Evolutionary conservation across 2,888 invertebrate genomes (phyloP).

Genomic region (Ichneumoninae sp.): DNA sequence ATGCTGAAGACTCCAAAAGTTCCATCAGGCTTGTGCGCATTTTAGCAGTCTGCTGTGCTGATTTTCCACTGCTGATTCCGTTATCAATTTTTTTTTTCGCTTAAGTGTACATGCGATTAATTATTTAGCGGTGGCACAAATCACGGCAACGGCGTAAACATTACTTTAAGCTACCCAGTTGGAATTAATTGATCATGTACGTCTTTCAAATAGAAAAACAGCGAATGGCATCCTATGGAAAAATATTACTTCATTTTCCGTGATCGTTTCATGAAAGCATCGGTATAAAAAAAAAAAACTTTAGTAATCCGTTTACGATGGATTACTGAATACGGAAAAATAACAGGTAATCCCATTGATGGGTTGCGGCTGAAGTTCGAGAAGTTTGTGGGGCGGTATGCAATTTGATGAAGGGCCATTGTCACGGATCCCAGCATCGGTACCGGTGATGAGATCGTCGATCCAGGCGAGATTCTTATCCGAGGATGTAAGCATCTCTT

Average conservation of each 20-base stretch:
- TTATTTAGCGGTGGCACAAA: neutral
- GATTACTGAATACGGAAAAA: conserved; percentile 80
- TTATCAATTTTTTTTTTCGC: neutral
- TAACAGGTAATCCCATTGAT: conserved; percentile 80
- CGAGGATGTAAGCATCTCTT: conserved; percentile 80
- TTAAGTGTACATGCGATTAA: neutral
- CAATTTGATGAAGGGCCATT: conserved; percentile 46
- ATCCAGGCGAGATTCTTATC: conserved; percentile 79
- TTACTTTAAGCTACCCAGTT: neutral
- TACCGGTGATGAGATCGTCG: conserved; percentile 69
- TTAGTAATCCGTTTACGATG: conserved; percentile 51
- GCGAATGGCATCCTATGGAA: neutral
- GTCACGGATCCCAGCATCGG: conserved; percentile 53
- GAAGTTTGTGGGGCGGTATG: conserved; percentile 74
- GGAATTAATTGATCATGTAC: neutral
- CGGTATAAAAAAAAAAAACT: too few relatives aligned
- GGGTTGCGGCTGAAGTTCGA: conserved; percentile 78
- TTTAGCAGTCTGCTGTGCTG: neutral
- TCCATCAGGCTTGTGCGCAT: conserved; percentile 16
- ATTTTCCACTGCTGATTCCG: neutral
- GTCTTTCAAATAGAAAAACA: neutral
- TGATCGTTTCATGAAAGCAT: neutral
- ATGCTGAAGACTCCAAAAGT: conserved; percentile 4
- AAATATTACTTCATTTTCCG: too few relatives aligned
- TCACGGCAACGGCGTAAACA: neutral